Percentiles rank a stretch among this genome's conserved stretches.
Evolutionary conservation across 1,140 invertebrate species (phyloP).

Genomic region (Gryllus bimaculatus): DNA sequence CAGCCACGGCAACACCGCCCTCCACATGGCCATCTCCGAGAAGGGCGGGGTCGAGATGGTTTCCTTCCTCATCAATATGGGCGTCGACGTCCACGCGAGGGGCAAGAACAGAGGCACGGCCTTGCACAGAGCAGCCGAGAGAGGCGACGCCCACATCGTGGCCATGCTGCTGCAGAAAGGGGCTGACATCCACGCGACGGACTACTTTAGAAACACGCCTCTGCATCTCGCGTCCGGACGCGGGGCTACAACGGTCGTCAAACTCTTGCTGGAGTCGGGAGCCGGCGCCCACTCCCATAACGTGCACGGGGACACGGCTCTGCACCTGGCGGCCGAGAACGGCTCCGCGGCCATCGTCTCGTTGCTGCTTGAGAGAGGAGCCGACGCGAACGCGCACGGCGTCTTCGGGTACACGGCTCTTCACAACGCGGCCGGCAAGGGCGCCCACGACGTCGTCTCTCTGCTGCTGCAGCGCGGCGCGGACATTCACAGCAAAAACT

Average conservation of each 20-base stretch:
- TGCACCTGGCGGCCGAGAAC: not conserved
- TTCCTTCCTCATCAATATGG: too few species aligned
- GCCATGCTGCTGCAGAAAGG: constrained; percentile 57
- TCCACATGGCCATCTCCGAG: too few species aligned
- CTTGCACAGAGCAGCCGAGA: constrained; percentile 15
- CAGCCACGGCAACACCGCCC: not conserved
- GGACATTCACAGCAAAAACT: too few species aligned
- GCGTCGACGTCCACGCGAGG: too few species aligned
- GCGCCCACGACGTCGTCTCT: constrained; percentile 57
- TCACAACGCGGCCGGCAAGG: constrained; percentile 64
- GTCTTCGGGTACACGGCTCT: constrained; percentile 59
- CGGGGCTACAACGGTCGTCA: not conserved
- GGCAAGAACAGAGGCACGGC: not conserved
- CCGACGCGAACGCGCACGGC: constrained; percentile 29
- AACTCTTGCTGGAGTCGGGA: not conserved
- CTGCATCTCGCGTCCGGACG: not conserved
- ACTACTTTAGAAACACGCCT: constrained; percentile 40
- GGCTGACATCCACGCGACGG: constrained; percentile 56
- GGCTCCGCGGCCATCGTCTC: not conserved
- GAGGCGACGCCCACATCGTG: not conserved
- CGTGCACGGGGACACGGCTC: not conserved
- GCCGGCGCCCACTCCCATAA: not conserved
- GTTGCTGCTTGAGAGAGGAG: constrained; percentile 29
- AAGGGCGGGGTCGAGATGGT: too few species aligned
- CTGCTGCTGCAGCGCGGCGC: constrained; percentile 57